A percentile compares a stretch with the other conserved stretches of the same genome.
phyloP scores from a whole-genome alignment of 2,797 vertebrate species.

The Pangasius sanitwongsei region DNA sequence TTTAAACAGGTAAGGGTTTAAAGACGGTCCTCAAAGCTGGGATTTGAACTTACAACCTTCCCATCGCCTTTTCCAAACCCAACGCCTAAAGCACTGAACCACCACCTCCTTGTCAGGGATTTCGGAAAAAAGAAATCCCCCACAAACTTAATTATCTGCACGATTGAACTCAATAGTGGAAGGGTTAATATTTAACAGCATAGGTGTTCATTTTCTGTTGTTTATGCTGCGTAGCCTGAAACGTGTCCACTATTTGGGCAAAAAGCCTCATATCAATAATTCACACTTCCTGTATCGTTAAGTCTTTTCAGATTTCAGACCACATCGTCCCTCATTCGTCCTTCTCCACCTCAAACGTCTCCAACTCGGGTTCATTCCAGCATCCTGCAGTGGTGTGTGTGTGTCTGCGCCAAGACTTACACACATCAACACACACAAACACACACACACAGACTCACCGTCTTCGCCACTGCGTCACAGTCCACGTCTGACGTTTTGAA shows the following conservation, averaged over 20 bases:
- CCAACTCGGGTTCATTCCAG: conserved; percentile 12
- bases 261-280: conserved; percentile 24
- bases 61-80: background rate
- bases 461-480: conserved; percentile 58
- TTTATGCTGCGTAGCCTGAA: conserved; percentile 13
- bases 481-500: conserved; percentile 59
- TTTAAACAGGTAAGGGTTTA: background rate
- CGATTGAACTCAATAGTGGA: background rate
- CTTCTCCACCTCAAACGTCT: conserved; percentile 26
- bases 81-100: background rate
- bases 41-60: background rate
- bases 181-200: conserved; percentile 3
- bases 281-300: conserved; percentile 19
- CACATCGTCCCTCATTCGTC: conserved; percentile 21
- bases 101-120: background rate
- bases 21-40: background rate
- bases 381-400: conserved; percentile 16
- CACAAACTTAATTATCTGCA: conserved; percentile 9
- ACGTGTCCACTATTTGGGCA: background rate
- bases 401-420: conserved; percentile 1
- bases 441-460: conserved; percentile 52
- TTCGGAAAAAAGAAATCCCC: background rate
- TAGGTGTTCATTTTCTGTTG: background rate
- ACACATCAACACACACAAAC: background rate
- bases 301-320: conserved; percentile 40